Conservation (phyloP, 2,888 invertebrate genomes). For the Spodoptera exigua region DNA sequence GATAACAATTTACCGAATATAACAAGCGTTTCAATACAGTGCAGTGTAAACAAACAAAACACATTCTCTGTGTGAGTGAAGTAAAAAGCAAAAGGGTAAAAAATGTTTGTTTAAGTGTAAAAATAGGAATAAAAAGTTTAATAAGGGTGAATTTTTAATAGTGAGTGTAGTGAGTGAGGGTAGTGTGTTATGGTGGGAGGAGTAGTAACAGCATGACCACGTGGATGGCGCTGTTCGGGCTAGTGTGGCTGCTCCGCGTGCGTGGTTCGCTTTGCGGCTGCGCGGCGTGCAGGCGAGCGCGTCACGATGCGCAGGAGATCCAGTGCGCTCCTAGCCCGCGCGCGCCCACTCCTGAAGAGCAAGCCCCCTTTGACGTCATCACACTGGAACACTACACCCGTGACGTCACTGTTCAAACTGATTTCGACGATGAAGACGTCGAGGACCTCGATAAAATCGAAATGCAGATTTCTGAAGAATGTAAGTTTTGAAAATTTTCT, state of each 20-base stretch:
- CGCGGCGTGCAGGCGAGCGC: conserved; percentile 91
- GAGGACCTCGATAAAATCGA: conserved; percentile 86
- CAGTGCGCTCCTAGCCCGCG: conserved; percentile 70
- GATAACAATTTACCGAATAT: background rate
- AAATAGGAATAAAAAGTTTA: background rate
- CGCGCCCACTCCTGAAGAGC: conserved; percentile 71
- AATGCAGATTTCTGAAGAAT: conserved; percentile 83
- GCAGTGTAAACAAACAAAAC: conserved; percentile 5
- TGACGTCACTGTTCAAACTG: conserved; percentile 87
- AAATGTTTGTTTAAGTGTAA: conserved; percentile 3
- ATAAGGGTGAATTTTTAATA: conserved; percentile 2
- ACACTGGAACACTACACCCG: conserved; percentile 84
- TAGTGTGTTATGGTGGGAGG: conserved; percentile 55
- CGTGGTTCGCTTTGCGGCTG: conserved; percentile 94
- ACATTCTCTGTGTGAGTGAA: conserved; percentile 17
- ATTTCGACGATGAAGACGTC: conserved; percentile 84
- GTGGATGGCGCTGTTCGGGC: conserved; percentile 95
- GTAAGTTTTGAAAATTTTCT: conserved; percentile 68
- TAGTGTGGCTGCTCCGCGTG: conserved; percentile 95
- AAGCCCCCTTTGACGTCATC: conserved; percentile 84
- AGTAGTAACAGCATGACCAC: conserved; percentile 86
- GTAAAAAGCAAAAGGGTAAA: conserved; percentile 15
- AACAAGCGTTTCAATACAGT: conserved; percentile 13
- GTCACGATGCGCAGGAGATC: conserved; percentile 73
- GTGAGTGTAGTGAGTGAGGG: conserved; percentile 66